Percentiles rank a stretch among this genome's conserved stretches.
Conservation (phyloP, 2,113 vertebrate species). For the Ptychochromis oligacanthus region DNA sequence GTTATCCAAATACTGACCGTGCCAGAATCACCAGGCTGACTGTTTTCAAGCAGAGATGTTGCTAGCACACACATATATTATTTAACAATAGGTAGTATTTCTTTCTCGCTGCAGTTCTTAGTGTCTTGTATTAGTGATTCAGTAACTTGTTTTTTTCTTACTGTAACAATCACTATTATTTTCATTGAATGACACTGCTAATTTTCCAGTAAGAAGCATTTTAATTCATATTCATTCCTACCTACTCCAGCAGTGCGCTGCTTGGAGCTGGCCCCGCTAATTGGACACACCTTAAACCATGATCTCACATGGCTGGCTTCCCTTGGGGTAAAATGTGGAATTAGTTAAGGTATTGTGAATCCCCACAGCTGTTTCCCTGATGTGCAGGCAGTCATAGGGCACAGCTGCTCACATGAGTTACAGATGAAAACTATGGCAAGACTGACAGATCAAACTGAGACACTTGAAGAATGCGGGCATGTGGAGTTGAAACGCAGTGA, state of each 20-base stretch:
- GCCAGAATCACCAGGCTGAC: conserved; percentile 28
- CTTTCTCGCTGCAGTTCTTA: background rate
- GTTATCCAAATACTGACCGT: conserved; percentile 40
- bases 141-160: background rate
- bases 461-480: conserved; percentile 12
- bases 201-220: background rate
- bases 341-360: conserved; percentile 77
- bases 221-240: background rate
- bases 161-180: background rate
- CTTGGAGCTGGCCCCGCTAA: conserved; percentile 50
- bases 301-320: conserved; percentile 71
- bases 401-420: conserved; percentile 74
- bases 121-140: background rate
- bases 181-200: background rate
- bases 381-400: conserved; percentile 65
- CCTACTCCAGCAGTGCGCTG: background rate
- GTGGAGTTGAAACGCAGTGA: conserved; percentile 20
- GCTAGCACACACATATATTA: background rate
- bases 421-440: conserved; percentile 55
- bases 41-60: conserved; percentile 10
- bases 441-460: conserved; percentile 12
- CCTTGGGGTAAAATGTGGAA: conserved; percentile 71
- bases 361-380: conserved; percentile 75
- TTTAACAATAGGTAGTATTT: background rate
- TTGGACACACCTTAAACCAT: conserved; percentile 76